Percentiles rank a stretch among this genome's conserved stretches.
phyloP scores from a whole-genome alignment of 2,888 invertebrate genomes.

The Dicycla oo region DNA sequence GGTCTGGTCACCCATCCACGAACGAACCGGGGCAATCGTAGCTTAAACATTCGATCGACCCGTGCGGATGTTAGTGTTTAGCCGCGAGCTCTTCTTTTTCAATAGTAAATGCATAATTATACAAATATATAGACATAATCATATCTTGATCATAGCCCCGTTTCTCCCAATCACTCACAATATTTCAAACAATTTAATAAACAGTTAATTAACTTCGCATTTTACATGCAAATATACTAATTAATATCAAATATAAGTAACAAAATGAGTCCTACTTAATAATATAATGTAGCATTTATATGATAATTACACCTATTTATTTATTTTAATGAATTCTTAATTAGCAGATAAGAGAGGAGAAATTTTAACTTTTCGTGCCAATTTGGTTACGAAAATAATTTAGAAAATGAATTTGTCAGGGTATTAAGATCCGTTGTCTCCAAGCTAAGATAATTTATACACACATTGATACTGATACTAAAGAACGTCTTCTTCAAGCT shows the following conservation, averaged over 20 bases:
- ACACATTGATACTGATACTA: neutral
- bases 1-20: no score
- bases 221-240: constrained; percentile 56
- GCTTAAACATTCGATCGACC: neutral
- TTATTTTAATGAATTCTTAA: constrained; percentile 49
- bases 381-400: constrained; percentile 40
- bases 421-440: neutral
- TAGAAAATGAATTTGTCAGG: constrained; percentile 12
- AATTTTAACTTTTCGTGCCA: constrained; percentile 37
- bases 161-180: constrained; percentile 21
- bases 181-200: constrained; percentile 39
- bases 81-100: neutral
- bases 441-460: neutral
- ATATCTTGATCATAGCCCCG: neutral
- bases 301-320: constrained; percentile 54
- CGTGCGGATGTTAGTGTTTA: neutral
- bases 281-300: constrained; percentile 42
- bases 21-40: no score
- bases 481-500: neutral
- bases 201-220: constrained; percentile 56
- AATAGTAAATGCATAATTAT: neutral
- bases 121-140: no score
- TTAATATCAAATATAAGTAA: constrained; percentile 48
- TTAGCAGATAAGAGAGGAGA: constrained; percentile 42
- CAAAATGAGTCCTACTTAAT: constrained; percentile 30